Percentiles rank a stretch among this genome's conserved stretches.
Evolutionary conservation across 1,140 invertebrate genomes (phyloP).

Genomic region (Luehdorfia chinensis): DNA sequence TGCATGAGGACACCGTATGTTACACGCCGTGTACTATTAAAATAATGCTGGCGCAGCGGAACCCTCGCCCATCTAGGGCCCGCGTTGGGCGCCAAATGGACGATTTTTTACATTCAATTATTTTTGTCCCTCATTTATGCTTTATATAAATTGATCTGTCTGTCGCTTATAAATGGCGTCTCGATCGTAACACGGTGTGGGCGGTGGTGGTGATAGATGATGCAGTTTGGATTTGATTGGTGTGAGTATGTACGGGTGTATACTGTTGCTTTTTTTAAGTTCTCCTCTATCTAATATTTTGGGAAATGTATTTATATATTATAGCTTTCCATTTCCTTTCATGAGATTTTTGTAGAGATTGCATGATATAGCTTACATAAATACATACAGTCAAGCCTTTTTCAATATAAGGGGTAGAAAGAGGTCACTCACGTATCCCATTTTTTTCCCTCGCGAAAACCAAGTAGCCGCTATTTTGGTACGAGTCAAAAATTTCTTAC

Average conservation of each 20-base stretch:
- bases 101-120: slow-evolving; percentile 74
- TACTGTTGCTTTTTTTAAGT: too few species aligned
- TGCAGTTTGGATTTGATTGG: slow-evolving; percentile 12
- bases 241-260: neutral
- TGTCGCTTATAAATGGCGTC: slow-evolving; percentile 61
- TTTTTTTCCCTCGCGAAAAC: too few species aligned
- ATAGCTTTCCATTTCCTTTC: too few species aligned
- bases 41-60: slow-evolving; percentile 54
- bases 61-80: slow-evolving; percentile 27
- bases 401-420: too few species aligned
- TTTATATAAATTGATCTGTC: slow-evolving; percentile 71
- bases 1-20: slow-evolving; percentile 33
- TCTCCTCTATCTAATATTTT: too few species aligned
- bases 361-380: too few species aligned
- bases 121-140: slow-evolving; percentile 56
- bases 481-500: too few species aligned
- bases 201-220: slow-evolving; percentile 50
- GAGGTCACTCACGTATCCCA: too few species aligned
- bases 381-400: too few species aligned
- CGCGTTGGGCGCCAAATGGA: slow-evolving; percentile 42
- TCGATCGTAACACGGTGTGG: slow-evolving; percentile 47
- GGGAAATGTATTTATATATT: too few species aligned
- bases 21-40: slow-evolving; percentile 60
- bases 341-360: too few species aligned
- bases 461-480: too few species aligned